A percentile compares a stretch with the other conserved stretches of the same genome.
These are phyloP conservation scores for Barypeithes pellucidus DNA, from an alignment of 2,888 invertebrate species.

Conservation along the genomic window DNA sequence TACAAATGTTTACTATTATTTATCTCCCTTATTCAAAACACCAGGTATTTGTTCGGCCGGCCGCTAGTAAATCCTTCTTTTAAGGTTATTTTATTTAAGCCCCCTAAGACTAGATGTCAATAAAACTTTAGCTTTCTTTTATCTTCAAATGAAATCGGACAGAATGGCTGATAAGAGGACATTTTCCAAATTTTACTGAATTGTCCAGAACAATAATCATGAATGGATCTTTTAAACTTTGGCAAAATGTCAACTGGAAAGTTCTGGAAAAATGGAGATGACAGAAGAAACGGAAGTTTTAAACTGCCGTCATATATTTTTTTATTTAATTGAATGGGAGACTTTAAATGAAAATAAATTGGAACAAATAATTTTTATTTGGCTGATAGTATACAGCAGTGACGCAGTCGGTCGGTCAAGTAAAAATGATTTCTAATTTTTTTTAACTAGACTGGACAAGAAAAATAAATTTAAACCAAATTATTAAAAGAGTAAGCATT, in stretches of 20 bases:
- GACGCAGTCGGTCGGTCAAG: too few species aligned
- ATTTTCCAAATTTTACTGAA: slow-evolving; percentile 60
- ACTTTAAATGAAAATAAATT: too few species aligned
- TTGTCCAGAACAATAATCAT: slow-evolving; percentile 56
- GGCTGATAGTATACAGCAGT: too few species aligned
- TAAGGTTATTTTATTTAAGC: background rate
- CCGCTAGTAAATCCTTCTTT: too few species aligned
- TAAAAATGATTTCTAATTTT: too few species aligned
- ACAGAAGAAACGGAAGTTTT: background rate
- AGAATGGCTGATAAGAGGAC: slow-evolving; percentile 58
- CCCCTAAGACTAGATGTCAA: background rate
- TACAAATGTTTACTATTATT: too few species aligned
- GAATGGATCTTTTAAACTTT: slow-evolving; percentile 31
- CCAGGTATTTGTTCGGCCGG: too few species aligned
- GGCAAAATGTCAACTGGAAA: slow-evolving; percentile 28
- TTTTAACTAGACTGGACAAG: too few species aligned
- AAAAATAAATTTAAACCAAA: too few species aligned
- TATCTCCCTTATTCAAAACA: too few species aligned
- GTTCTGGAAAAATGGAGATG: slow-evolving; percentile 9
- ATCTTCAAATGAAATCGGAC: slow-evolving; percentile 58
- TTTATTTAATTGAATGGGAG: background rate
- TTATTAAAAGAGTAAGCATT: too few species aligned
- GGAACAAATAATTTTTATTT: too few species aligned
- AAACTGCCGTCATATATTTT: background rate
- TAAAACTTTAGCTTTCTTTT: slow-evolving; percentile 5